Evolutionary conservation across 2,888 invertebrate genomes (phyloP), one percentile per base, ranked within the genome.

Genomic region (Lottia gigantea): DNA sequence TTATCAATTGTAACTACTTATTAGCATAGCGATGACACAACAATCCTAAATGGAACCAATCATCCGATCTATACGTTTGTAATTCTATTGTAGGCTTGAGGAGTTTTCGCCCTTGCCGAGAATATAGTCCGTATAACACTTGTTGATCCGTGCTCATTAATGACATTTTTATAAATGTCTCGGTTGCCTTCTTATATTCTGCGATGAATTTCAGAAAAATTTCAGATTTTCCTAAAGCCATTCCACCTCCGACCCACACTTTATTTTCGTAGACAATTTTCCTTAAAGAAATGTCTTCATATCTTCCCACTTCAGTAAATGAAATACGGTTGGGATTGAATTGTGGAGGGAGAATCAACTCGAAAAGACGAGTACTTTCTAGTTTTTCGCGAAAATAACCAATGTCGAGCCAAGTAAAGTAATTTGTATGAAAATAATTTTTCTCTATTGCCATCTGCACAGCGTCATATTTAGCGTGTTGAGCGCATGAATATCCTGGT

Each of bases 351-450:
- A 67, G 25, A 12, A 67, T 45, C 0, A 82, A 46, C 62, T 66
- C 61, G 68, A 80, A 82, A n/a, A 25, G 61, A 4, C 68, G 63
- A 0, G 72, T 68, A 14, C 71, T 62, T 0, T 68, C 19, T 16
- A 71, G 65, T 40, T 75, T 67, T 55, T 79, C 68, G 14, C 80
- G 73, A 64, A 80, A 80, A 71, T 78, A 80, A 14, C 81, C 82
- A 14, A 81, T 71, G 68, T 82, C 82, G 0, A 82, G 25, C 82
- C 82, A 82, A 45, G 78, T 73, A 62, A 76, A 77, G 71, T 74
- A 80, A 45, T 72, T 72, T 12, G 76, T 72, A 3, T 67, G 46
- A 67, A 80, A 81, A 62, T 67, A 67, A 15, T 76, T 67, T 11
- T 71, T 65, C 2, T 64, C 47, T 3, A 78, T 72, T 4, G 79